These are phyloP conservation scores for Ecliptopera silaceata DNA, from an alignment of 2,888 invertebrate species.

Conservation along the genomic window DNA sequence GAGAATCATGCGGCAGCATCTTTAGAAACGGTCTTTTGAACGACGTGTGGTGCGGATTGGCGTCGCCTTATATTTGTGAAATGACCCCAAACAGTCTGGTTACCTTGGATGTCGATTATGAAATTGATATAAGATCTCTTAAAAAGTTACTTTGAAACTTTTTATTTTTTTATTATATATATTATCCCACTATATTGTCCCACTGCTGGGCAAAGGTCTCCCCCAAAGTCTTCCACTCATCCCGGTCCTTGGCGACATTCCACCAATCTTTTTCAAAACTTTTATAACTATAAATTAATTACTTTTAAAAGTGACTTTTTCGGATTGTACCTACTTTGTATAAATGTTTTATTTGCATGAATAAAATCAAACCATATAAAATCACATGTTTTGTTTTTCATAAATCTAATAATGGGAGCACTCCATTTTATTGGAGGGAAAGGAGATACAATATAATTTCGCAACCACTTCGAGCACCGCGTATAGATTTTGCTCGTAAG, in stretches of 20 bases:
- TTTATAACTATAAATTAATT: no score
- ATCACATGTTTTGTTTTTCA: slow-evolving; percentile 7
- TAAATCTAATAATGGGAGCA: slow-evolving; percentile 16
- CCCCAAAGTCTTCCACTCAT: no score
- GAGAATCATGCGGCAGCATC: background rate
- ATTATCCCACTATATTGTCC: no score
- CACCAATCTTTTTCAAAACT: no score
- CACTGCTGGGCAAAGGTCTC: no score
- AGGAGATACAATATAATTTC: slow-evolving; percentile 34
- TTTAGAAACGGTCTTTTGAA: background rate
- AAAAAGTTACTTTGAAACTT: no score
- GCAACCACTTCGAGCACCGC: slow-evolving; percentile 28
- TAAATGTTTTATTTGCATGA: background rate
- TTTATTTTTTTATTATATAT: no score
- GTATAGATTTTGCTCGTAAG: slow-evolving; percentile 10
- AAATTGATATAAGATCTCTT: no score
- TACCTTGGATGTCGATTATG: no score
- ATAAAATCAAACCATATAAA: background rate
- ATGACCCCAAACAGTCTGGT: background rate
- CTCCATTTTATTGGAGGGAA: slow-evolving; percentile 18
- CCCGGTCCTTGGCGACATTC: no score
- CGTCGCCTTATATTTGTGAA: background rate
- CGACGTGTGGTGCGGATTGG: background rate
- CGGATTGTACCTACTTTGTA: no score
- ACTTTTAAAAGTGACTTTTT: no score